These are phyloP conservation scores for Tethea ocularis DNA, from an alignment of 2,888 invertebrate genomes.

Conservation along the genomic window DNA sequence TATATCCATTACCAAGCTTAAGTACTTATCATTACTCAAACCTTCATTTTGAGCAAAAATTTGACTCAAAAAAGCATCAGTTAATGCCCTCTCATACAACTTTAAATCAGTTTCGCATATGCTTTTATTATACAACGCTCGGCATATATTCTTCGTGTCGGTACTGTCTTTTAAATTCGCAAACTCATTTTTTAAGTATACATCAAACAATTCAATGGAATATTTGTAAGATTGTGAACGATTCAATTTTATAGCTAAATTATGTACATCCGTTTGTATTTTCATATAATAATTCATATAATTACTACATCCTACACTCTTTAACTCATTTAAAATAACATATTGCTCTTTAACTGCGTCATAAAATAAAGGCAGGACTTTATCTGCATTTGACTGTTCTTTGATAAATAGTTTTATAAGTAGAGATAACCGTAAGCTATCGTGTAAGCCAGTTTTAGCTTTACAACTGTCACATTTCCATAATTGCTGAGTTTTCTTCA, in stretches of 20 bases:
- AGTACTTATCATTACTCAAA: constrained; percentile 57
- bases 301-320: constrained; percentile 52
- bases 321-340: constrained; percentile 46
- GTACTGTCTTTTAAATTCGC: constrained; percentile 30
- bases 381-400: constrained; percentile 35
- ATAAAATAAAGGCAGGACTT: constrained; percentile 37
- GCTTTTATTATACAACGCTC: constrained; percentile 71
- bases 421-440: constrained; percentile 61
- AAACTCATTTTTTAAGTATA: constrained; percentile 62
- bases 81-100: constrained; percentile 53
- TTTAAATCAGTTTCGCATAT: constrained; percentile 67
- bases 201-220: constrained; percentile 62
- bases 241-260: constrained; percentile 63
- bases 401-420: constrained; percentile 54
- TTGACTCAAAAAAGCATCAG: constrained; percentile 63
- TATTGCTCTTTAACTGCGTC: constrained; percentile 52
- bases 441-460: constrained; percentile 60
- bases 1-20: constrained; percentile 70
- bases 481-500: constrained; percentile 49
- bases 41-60: constrained; percentile 49
- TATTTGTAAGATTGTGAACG: constrained; percentile 53
- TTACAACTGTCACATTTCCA: constrained; percentile 68
- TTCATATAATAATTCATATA: constrained; percentile 60
- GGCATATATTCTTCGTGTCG: constrained; percentile 57
- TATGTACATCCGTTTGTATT: constrained; percentile 67